Conservation (phyloP, 2,797 vertebrate genomes). For the Muraenolepis orangiensis region DNA sequence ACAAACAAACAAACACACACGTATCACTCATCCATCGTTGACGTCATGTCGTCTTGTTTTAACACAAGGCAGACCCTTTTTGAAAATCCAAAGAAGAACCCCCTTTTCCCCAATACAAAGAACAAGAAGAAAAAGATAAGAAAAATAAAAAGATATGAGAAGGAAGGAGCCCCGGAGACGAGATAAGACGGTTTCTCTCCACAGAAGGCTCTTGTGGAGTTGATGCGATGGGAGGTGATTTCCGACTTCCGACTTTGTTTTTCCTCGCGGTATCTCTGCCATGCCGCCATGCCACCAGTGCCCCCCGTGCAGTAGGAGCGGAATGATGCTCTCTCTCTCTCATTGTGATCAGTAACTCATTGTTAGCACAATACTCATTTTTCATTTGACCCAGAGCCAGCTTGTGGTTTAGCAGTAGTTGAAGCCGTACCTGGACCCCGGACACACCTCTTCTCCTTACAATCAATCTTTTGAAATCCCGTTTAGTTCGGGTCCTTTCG, state of each 20-base stretch:
- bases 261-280: no score
- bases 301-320: no score
- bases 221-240: background rate
- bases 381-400: background rate
- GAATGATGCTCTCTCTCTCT: background rate
- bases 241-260: no score
- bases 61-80: no score
- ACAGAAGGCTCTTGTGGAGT: background rate
- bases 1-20: conserved; percentile 9
- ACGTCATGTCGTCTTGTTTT: no score
- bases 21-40: no score
- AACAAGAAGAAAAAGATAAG: background rate
- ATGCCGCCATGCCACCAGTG: no score
- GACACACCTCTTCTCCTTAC: background rate
- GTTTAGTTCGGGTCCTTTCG: background rate
- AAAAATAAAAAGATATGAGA: background rate
- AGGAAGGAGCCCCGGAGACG: background rate
- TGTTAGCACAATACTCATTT: background rate
- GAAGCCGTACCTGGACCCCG: background rate
- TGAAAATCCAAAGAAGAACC: background rate
- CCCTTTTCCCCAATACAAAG: background rate
- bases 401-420: background rate
- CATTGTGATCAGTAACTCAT: background rate
- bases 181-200: background rate
- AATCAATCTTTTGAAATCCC: background rate